Evolutionary conservation across 2,113 vertebrate genomes (phyloP).

Genomic region (Apteryx owenii): DNA sequence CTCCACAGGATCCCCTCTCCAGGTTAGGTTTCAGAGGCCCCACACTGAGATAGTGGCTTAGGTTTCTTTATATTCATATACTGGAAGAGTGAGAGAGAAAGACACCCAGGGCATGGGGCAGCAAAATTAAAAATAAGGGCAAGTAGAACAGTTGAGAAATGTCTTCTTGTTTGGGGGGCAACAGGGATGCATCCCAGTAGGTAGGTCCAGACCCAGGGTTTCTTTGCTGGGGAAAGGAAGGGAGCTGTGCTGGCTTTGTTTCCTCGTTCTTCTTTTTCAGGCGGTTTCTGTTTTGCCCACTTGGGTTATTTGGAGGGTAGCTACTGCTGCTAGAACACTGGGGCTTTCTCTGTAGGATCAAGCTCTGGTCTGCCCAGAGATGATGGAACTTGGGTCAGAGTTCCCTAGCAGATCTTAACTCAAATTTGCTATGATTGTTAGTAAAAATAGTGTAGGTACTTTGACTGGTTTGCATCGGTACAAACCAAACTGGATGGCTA

Average conservation of each 20-base stretch:
- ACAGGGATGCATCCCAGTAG: background rate
- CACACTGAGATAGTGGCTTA: background rate
- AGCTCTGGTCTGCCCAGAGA: background rate
- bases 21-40: background rate
- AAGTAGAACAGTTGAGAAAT: background rate
- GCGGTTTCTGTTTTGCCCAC: background rate
- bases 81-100: background rate
- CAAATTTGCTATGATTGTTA: background rate
- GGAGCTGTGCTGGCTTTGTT: background rate
- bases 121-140: background rate
- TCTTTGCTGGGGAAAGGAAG: background rate
- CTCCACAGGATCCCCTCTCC: background rate
- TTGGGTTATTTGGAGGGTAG: background rate
- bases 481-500: background rate
- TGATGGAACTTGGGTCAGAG: background rate
- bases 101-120: background rate
- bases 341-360: background rate
- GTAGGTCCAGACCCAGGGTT: background rate
- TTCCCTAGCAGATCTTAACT: background rate
- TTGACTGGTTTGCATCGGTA: background rate
- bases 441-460: background rate
- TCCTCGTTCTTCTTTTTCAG: background rate
- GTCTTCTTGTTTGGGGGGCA: background rate
- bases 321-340: background rate
- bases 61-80: background rate